Conservation (phyloP, 2,888 invertebrate species). For the Acrocera orbiculus region DNA sequence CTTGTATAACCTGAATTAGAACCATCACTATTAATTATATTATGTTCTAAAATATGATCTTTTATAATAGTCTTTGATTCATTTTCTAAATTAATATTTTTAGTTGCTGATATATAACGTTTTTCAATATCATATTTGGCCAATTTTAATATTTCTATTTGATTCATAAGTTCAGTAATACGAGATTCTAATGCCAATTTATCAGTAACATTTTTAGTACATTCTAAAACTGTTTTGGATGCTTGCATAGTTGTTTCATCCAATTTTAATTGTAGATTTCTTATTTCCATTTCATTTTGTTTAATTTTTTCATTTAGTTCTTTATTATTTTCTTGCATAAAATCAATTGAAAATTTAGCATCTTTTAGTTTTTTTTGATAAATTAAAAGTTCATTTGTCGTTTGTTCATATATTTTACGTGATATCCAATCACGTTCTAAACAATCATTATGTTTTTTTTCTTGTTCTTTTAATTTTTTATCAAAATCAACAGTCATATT, state of each 20-base stretch:
- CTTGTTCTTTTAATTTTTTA: conserved; percentile 16
- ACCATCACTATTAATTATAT: conserved; percentile 16
- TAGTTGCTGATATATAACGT: conserved; percentile 15
- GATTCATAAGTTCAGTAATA: conserved; percentile 18
- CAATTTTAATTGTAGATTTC: conserved; percentile 44
- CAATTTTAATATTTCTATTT: conserved; percentile 16
- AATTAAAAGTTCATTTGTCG: conserved; percentile 31
- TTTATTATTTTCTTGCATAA: conserved; percentile 29
- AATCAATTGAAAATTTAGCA: conserved; percentile 27
- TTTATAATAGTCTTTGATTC: not conserved
- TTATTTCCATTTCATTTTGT: conserved; percentile 34
- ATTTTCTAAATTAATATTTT: conserved; percentile 7
- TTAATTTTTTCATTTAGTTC: conserved; percentile 27
- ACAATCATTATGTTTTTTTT: conserved; percentile 30
- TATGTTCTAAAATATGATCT: conserved; percentile 1
- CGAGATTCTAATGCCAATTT: conserved; percentile 42
- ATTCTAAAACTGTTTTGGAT: conserved; percentile 54
- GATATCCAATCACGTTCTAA: conserved; percentile 38
- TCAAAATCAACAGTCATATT: conserved; percentile 17
- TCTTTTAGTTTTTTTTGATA: conserved; percentile 32
- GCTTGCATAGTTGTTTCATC: conserved; percentile 56
- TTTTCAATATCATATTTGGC: conserved; percentile 23
- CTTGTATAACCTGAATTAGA: conserved; percentile 33
- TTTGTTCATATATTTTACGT: conserved; percentile 37
- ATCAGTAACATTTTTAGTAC: conserved; percentile 54